A percentile compares a stretch with the other conserved stretches of the same genome.
Conservation (phyloP, 2,113 vertebrate genomes). For the Octodon degus region DNA sequence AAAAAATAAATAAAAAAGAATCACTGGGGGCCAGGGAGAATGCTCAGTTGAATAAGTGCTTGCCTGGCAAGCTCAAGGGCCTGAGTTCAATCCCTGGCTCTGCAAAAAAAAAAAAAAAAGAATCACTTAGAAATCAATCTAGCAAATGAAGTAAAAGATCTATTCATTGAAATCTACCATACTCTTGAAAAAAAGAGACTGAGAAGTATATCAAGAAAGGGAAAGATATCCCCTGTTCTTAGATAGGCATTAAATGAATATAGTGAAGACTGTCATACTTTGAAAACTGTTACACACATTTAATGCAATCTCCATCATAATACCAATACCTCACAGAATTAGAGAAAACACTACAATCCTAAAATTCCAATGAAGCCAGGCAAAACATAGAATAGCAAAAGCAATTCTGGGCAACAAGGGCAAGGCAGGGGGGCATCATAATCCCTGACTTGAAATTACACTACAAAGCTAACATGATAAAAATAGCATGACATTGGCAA, state of each 20-base stretch:
- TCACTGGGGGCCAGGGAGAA: too few species aligned
- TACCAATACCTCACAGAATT: not conserved
- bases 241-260: not conserved
- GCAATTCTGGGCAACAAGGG: not conserved
- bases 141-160: not conserved
- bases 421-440: not conserved
- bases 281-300: too few species aligned
- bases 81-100: too few species aligned
- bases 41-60: too few species aligned
- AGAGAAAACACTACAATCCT: not conserved
- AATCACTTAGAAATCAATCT: not conserved
- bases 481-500: not conserved
- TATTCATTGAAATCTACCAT: not conserved
- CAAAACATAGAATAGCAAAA: not conserved
- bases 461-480: not conserved
- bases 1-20: not conserved
- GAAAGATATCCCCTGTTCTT: not conserved
- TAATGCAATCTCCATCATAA: not conserved
- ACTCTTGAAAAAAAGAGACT: not conserved
- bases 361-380: not conserved
- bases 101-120: too few species aligned
- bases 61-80: too few species aligned
- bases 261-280: too few species aligned
- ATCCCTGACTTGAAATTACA: not conserved
- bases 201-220: not conserved